These are phyloP conservation scores for Elanoides forficatus DNA, from an alignment of 2,113 vertebrate species.

Conservation along the genomic window DNA sequence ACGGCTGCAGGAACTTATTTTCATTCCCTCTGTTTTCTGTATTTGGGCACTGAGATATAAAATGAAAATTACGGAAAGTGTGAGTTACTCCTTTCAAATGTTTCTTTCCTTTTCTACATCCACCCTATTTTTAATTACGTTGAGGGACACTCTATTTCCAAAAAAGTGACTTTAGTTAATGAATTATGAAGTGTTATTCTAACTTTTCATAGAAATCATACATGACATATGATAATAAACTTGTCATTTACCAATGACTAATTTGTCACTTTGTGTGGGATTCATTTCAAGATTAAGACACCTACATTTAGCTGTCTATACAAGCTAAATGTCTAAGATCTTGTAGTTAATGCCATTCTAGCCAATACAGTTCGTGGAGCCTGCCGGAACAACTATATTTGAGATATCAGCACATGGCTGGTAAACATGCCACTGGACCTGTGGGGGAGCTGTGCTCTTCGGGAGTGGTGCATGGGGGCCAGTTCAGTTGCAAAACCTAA, in stretches of 20 bases:
- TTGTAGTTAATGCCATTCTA: not conserved
- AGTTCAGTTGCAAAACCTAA: not conserved
- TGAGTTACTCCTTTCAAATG: not conserved
- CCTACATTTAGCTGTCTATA: not conserved
- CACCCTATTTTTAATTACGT: not conserved
- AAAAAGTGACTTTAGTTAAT: not conserved
- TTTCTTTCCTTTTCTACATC: not conserved
- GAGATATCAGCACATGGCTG: not conserved
- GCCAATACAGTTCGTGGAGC: not conserved
- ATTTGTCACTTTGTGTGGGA: not conserved
- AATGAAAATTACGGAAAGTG: not conserved
- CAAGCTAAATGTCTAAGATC: not conserved
- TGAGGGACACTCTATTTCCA: not conserved
- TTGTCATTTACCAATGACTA: not conserved
- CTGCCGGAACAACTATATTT: not conserved
- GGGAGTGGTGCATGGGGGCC: not conserved
- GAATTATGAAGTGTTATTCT: constrained; percentile 20
- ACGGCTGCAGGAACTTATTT: not conserved
- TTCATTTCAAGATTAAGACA: not conserved
- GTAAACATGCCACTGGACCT: not conserved
- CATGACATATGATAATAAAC: not conserved
- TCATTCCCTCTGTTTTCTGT: not conserved
- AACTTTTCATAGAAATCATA: not conserved
- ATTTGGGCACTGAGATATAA: not conserved
- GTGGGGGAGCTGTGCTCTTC: not conserved